Percentiles rank a stretch among this genome's conserved stretches.
phyloP scores from a whole-genome alignment of 2,113 vertebrate genomes.

The Cariama cristata region DNA sequence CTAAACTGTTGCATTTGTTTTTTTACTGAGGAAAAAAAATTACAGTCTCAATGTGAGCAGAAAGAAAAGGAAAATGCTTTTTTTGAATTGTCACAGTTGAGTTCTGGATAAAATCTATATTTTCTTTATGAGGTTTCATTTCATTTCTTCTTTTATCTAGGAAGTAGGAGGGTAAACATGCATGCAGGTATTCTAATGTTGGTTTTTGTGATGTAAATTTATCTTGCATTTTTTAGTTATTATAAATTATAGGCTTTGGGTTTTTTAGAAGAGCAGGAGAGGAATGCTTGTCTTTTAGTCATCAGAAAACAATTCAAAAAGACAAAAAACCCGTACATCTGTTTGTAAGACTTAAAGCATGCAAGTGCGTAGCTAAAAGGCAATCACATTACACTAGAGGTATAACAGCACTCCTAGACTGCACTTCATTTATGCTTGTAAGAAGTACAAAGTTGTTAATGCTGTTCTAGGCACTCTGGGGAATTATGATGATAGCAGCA shows the following conservation, averaged over 20 bases:
- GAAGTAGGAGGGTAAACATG: background rate
- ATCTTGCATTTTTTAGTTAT: background rate
- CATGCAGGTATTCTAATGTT: background rate
- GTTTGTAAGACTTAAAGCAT: background rate
- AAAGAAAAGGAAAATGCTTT: background rate
- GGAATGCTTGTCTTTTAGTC: background rate
- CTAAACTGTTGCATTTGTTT: background rate
- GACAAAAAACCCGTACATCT: background rate
- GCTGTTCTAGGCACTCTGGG: background rate
- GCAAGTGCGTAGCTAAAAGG: background rate
- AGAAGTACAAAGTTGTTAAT: background rate
- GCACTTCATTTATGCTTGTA: background rate
- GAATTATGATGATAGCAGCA: background rate
- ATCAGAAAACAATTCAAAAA: background rate
- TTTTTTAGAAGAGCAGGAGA: background rate
- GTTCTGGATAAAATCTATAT: background rate
- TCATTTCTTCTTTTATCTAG: background rate
- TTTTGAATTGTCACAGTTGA: background rate
- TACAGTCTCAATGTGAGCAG: background rate
- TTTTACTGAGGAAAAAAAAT: background rate
- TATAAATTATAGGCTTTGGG: background rate
- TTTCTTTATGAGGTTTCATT: background rate
- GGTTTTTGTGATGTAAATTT: background rate
- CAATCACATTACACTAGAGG: background rate
- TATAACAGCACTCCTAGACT: background rate